Evolutionary conservation across 2,113 vertebrate genomes (phyloP).

Genomic region (Meles meles): DNA sequence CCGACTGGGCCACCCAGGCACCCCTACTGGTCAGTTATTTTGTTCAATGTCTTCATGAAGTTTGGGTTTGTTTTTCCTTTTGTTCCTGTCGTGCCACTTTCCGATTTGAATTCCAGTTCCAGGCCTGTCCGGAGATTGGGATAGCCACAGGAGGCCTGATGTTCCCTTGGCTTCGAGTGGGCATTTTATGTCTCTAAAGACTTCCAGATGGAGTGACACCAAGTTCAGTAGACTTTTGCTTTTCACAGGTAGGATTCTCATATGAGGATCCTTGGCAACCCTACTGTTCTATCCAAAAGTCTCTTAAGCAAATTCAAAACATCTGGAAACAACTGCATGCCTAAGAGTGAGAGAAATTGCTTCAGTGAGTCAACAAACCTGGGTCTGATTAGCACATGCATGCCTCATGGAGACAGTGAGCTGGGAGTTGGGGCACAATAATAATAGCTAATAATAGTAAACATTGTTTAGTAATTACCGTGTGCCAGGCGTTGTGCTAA

Average conservation of each 20-base stretch:
- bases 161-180: not conserved
- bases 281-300: not conserved
- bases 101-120: not conserved
- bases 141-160: not conserved
- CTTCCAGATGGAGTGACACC: not conserved
- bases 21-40: not conserved
- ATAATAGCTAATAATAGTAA: slow-evolving; percentile 22
- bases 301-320: slow-evolving; percentile 18
- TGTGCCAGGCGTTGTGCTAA: not conserved
- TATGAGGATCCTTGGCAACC: not conserved
- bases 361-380: not conserved
- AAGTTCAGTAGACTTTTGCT: not conserved
- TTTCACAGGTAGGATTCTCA: not conserved
- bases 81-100: not conserved
- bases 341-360: not conserved
- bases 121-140: too few species aligned
- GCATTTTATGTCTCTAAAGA: not conserved
- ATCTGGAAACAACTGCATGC: slow-evolving; percentile 27
- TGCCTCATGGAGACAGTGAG: slow-evolving; percentile 27
- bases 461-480: slow-evolving; percentile 16
- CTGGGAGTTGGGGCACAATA: not conserved
- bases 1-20: not conserved
- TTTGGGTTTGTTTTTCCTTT: not conserved
- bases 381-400: slow-evolving; percentile 34
- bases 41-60: not conserved